phyloP scores from a whole-genome alignment of 2,888 invertebrate species.

The Megalurothrips usitatus region DNA sequence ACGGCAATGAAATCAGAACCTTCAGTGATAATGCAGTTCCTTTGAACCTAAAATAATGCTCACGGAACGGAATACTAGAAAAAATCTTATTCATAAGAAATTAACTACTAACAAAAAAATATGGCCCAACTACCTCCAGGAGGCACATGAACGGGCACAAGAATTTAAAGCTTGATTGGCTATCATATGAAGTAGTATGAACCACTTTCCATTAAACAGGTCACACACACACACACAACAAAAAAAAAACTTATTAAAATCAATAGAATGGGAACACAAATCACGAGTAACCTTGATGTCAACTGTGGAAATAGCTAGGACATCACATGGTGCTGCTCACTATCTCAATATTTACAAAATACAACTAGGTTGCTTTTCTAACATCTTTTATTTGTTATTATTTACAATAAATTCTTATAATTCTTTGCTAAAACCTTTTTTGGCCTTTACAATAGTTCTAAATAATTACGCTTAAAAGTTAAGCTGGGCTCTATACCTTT shows the following conservation, averaged over 20 bases:
- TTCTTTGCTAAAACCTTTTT: background rate
- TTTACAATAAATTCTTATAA: conserved; percentile 9
- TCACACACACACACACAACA: background rate
- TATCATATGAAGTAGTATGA: background rate
- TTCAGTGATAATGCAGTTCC: background rate
- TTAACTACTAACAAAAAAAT: background rate
- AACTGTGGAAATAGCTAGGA: background rate
- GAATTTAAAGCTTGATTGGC: conserved; percentile 2
- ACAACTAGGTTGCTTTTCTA: background rate
- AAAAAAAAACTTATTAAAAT: background rate
- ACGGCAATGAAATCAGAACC: conserved; percentile 4
- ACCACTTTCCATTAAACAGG: background rate
- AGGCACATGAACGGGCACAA: background rate
- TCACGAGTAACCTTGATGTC: conserved; percentile 6
- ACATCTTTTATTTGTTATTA: background rate
- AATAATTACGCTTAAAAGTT: background rate
- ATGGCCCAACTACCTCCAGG: background rate
- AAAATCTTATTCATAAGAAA: background rate
- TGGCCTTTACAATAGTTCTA: conserved; percentile 10
- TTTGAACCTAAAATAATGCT: background rate
- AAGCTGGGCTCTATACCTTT: background rate
- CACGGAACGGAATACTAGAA: background rate
- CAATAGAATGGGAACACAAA: conserved; percentile 1
- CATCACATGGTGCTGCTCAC: background rate
- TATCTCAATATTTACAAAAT: background rate